Evolutionary conservation across 1,140 invertebrate species (phyloP), one percentile per base, ranked within the genome.

Genomic region (Bombyx mandarina): DNA sequence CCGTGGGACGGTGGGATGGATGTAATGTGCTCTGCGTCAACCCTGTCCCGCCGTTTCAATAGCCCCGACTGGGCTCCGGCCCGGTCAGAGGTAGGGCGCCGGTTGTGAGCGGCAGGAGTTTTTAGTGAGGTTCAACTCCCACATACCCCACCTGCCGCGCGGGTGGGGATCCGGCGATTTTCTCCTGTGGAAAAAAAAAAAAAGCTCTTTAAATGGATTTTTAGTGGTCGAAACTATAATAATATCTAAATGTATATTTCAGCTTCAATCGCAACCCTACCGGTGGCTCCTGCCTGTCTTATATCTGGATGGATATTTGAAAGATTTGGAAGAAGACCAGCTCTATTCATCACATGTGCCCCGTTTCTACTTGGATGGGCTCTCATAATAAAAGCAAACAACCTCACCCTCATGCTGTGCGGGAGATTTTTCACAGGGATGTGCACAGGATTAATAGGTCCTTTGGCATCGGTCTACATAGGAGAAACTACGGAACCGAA

Each of bases 391-490:
- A 79, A 89, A 48, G 83, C 91, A 1, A 65, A 80, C 3, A 84
- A 84, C 61, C 64, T 91, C 3, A 49, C 69, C 0, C 79, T 88
- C 8, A 79, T 95, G 18, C 87, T 93, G 43, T 66, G 89, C 2
- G 93, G 93, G 1, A 88, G 94, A 63, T 89, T 94, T 58, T 73
- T 95, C 3, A 91, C 90, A 1, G 94, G 94, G 1, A 73, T 92
- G 0, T 89, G 88, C 60, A 79, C 86, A 3, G 90, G 91, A 2
- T 54, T 91, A 1, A 62, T 89, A 0, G 89, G 89, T 3, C 87
- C 90, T 0, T 64, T 89, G 8, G 76, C 78, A 1, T 83, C 90
- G 0, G 89, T 91, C 1, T 90, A 89, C 63, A 89, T 90, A 5
- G 89, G 89, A 8, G 91, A 93, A 75, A 91, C 86, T 3, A 84